A percentile compares a stretch with the other conserved stretches of the same genome.
These are phyloP conservation scores for Willisornis vidua DNA, from an alignment of 2,113 vertebrate species.

Conservation along the genomic window DNA sequence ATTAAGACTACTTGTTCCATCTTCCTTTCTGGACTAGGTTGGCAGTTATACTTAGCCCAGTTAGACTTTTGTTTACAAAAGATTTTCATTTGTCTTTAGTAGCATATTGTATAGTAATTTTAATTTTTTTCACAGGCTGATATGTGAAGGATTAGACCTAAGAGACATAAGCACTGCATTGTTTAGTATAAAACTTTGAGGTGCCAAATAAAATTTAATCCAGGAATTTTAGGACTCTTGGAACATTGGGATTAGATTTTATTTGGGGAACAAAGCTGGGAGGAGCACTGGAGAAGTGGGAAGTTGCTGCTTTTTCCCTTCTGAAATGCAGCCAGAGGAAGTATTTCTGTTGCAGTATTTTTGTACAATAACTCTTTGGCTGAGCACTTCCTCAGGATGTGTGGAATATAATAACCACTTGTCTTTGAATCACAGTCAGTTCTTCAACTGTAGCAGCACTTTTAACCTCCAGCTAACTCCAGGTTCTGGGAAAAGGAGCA, in stretches of 20 bases:
- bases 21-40: not conserved
- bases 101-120: not conserved
- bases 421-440: not conserved
- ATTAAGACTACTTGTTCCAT: not conserved
- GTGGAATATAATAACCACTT: not conserved
- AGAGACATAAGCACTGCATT: not conserved
- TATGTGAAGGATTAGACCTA: not conserved
- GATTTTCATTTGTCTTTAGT: not conserved
- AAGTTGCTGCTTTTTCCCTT: not conserved
- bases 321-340: not conserved
- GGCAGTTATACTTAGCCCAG: not conserved
- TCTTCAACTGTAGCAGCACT: not conserved
- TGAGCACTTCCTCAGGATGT: not conserved
- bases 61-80: not conserved
- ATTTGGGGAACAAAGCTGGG: slow-evolving; percentile 28
- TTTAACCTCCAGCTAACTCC: not conserved
- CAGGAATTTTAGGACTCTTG: not conserved
- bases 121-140: not conserved
- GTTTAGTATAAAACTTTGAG: not conserved
- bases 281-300: not conserved
- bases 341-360: not conserved
- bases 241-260: not conserved
- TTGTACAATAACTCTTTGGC: not conserved
- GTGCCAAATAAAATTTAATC: not conserved
- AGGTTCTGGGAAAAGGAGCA: not conserved